These are phyloP conservation scores for Centropyge bicolor DNA, from an alignment of 2,797 vertebrate species.

Conservation along the genomic window DNA sequence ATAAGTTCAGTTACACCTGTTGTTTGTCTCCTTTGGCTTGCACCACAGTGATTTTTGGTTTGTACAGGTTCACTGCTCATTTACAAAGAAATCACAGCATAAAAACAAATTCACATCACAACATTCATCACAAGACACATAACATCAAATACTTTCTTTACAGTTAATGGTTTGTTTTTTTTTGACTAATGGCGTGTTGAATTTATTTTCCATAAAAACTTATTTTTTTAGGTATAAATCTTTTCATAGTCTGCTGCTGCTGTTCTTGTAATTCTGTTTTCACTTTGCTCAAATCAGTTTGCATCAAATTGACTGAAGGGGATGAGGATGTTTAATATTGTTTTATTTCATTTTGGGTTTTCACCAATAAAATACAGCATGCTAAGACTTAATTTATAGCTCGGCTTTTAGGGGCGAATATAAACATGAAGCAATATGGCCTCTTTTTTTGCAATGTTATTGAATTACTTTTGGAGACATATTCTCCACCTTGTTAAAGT, in stretches of 20 bases:
- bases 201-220: neutral
- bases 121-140: neutral
- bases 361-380: neutral
- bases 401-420: neutral
- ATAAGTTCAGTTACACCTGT: neutral
- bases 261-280: neutral
- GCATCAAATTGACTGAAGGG: neutral
- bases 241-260: conserved; percentile 1
- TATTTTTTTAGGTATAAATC: neutral
- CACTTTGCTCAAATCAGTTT: neutral
- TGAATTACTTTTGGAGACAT: neutral
- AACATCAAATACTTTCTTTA: neutral
- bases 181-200: neutral
- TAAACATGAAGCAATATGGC: neutral
- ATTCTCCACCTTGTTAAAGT: neutral
- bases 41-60: neutral
- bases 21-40: neutral
- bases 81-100: neutral
- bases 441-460: neutral
- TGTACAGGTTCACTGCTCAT: neutral
- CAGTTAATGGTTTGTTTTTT: neutral
- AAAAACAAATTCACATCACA: neutral
- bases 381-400: neutral
- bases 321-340: neutral
- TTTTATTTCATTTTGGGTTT: neutral